Conservation (phyloP, 2,113 vertebrate genomes). For the Scomber colias region DNA sequence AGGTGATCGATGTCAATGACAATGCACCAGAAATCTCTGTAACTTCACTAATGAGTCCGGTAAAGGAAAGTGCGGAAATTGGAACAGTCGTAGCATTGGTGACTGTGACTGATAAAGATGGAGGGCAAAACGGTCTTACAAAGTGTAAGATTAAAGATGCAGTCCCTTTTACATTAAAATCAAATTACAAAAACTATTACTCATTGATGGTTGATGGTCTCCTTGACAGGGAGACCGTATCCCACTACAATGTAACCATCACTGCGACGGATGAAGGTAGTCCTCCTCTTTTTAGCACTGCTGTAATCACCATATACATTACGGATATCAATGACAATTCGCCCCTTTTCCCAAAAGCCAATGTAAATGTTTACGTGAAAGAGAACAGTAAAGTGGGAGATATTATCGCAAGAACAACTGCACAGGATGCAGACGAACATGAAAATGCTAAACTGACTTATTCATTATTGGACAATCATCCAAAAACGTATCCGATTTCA, state of each 20-base stretch:
- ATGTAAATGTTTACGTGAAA: constrained; percentile 84
- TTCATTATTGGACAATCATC: constrained; percentile 42
- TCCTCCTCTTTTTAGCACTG: constrained; percentile 83
- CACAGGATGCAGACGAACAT: constrained; percentile 86
- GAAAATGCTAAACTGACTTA: constrained; percentile 84
- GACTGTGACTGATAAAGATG: constrained; percentile 87
- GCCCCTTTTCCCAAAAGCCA: constrained; percentile 82
- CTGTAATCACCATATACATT: constrained; percentile 82
- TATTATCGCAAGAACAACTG: constrained; percentile 82
- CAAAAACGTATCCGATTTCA: constrained; percentile 14
- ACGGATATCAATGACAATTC: constrained; percentile 93
- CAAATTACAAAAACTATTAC: constrained; percentile 86
- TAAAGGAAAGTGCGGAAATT: constrained; percentile 85
- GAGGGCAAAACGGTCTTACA: constrained; percentile 68
- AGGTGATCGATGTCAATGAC: constrained; percentile 90
- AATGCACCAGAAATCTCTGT: constrained; percentile 88
- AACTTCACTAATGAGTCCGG: constrained; percentile 84
- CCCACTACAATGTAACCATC: constrained; percentile 84
- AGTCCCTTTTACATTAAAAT: constrained; percentile 72
- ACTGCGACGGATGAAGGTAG: constrained; percentile 86
- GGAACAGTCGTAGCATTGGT: constrained; percentile 90
- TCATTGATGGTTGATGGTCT: constrained; percentile 84
- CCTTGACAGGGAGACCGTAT: constrained; percentile 84
- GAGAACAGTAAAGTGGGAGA: constrained; percentile 88
- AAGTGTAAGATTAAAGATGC: constrained; percentile 41